These are phyloP conservation scores for Chondrilla cf. caribensis DNA, from an alignment of 37 sponge, comb jelly and placozoan species.

Conservation along the genomic window DNA sequence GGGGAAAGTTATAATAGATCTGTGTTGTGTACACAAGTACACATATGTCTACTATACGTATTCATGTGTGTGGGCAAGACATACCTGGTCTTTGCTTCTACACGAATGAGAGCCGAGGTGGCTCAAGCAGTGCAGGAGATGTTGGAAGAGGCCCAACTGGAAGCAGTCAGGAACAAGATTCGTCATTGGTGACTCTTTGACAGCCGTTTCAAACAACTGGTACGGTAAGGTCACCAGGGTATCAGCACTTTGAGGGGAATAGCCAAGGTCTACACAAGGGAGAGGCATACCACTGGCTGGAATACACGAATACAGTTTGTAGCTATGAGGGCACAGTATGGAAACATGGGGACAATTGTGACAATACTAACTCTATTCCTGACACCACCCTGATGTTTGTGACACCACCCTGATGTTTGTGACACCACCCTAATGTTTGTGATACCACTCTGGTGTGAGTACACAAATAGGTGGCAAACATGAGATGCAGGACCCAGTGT, in stretches of 20 bases:
- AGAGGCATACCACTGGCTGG: not conserved
- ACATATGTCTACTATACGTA: not conserved
- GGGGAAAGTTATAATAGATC: not conserved
- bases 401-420: no score
- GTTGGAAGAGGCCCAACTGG: conserved; percentile 58
- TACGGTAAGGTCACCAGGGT: not conserved
- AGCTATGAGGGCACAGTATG: no score
- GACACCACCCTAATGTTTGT: no score
- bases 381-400: no score
- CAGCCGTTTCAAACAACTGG: not conserved
- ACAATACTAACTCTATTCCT: no score
- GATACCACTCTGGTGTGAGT: no score
- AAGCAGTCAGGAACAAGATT: conserved; percentile 20
- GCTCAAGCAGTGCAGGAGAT: conserved; percentile 57
- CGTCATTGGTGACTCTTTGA: not conserved
- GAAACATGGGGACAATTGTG: no score
- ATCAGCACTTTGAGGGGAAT: not conserved
- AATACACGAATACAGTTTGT: no score
- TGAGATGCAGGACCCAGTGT: no score
- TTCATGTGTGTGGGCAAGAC: no score
- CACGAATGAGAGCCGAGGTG: conserved; percentile 47
- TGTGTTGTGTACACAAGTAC: not conserved
- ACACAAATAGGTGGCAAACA: no score
- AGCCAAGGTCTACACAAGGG: not conserved
- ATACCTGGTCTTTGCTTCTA: conserved; percentile 22